Evolutionary conservation across 2,113 vertebrate species (phyloP), one percentile per base, ranked within the genome.

Genomic region (Archocentrus centrarchus): DNA sequence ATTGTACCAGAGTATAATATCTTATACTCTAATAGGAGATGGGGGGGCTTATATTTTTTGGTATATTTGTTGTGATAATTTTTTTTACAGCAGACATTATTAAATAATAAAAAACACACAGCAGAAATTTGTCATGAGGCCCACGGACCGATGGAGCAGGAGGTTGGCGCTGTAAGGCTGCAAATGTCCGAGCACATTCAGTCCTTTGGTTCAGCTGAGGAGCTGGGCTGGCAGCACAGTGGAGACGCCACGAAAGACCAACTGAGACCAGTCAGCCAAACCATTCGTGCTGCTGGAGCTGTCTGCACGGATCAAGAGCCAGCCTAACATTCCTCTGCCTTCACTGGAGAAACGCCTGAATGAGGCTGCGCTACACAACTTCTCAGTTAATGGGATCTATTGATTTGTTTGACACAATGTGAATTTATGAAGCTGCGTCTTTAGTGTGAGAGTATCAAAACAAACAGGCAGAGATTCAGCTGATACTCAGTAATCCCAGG

Each of bases 331-430:
- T 83, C 77, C 88, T 86, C 88, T 79, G 76, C 84, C 70, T 88
- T 90, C 62, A 75, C 87, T 76, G 80, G 22, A 91, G 82, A 91
- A 90, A 91, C 59, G 80, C 90, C 86, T 83, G 86, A 91, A 93
- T 63, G 68, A 85, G 81, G 75, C 89, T 58, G 70, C 82, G 81
- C 86, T 87, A 66, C 89, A 92, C 87, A 87, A 89, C 91, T 93
- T 94, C 93, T 87, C 82, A 57, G 81, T 90, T 95, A 95, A 94
- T 93, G 89, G 93, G 86, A 91, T 90, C 86, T 91, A 94, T 94
- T 92, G 93, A 95, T 94, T 94, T 93, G 92, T 91, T 93, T 91
- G 93, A 93, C 94, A 93, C 93, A 90, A 90, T 92, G 91, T 80
- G 91, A 94, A 89, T 94, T 94, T 94, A 91, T 93, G 91, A 94